These are phyloP conservation scores for Plumapathes pennacea DNA, from an alignment of 92 coral and sea anemone species.

Conservation along the genomic window DNA sequence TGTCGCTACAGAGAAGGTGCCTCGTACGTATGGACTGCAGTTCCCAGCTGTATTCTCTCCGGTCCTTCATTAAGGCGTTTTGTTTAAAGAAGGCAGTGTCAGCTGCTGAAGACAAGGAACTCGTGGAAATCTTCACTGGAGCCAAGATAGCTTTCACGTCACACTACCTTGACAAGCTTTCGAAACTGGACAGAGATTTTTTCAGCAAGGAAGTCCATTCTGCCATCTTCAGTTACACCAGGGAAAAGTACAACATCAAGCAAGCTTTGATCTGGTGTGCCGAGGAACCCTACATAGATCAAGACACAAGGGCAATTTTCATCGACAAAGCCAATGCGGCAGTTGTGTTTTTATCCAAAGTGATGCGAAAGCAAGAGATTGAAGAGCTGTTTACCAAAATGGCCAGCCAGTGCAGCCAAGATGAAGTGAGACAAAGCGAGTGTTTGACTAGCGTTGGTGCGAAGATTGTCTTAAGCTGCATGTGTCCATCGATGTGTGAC, in stretches of 20 bases:
- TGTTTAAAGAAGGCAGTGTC: slow-evolving; percentile 13
- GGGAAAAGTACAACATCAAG: slow-evolving; percentile 48
- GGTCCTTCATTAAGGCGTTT: slow-evolving; percentile 35
- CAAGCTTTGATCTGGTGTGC: slow-evolving; percentile 51
- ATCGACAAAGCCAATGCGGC: slow-evolving; percentile 35
- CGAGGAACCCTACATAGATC: slow-evolving; percentile 13
- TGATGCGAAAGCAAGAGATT: slow-evolving; percentile 33
- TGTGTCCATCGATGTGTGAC: slow-evolving; percentile 30
- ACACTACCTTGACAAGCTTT: slow-evolving; percentile 9
- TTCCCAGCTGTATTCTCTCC: slow-evolving; percentile 11
- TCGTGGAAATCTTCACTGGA: not conserved
- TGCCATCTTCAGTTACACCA: slow-evolving; percentile 34
- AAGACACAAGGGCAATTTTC: not conserved
- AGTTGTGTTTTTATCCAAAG: slow-evolving; percentile 39
- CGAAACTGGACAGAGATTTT: slow-evolving; percentile 17
- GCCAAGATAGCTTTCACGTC: slow-evolving; percentile 28
- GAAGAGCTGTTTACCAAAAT: slow-evolving; percentile 38
- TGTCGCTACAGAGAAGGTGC: slow-evolving; percentile 4
- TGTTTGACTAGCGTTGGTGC: slow-evolving; percentile 47
- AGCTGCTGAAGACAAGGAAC: too few relatives aligned
- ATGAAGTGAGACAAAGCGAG: slow-evolving; percentile 18
- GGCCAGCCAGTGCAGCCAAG: slow-evolving; percentile 12
- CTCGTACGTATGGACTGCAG: slow-evolving; percentile 1
- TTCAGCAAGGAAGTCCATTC: slow-evolving; percentile 20
- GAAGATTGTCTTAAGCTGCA: slow-evolving; percentile 32